Evolutionary conservation across 2,888 invertebrate species (phyloP), one percentile per base, ranked within the genome.

Genomic region (Amphipoea oculea): DNA sequence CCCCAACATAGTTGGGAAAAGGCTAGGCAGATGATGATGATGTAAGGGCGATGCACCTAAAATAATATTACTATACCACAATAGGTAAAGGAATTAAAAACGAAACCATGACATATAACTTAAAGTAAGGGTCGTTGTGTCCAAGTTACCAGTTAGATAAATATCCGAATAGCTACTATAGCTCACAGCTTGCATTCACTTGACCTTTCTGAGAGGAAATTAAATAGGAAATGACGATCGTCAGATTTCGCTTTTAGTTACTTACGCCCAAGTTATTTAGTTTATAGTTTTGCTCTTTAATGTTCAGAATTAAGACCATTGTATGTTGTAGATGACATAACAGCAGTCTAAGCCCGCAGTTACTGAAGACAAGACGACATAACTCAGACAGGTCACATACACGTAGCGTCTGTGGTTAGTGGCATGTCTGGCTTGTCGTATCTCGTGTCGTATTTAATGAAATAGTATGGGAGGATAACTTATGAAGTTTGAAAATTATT

Each of bases 381-480:
- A 57, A 79, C 40, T 84, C 62, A 79, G 70, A 60, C 60, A 62
- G 20, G 84, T 67, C 66, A 67, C 45, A 40, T 54, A 54, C 67
- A 79, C 36, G 79, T 42, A 29, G 29, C 23, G 45, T 51, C 29
- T 63, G 80, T 71, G 62, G 54, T 4, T 57, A 62, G 79, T 48
- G 70, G 60, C 11, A 5, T 67, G 40, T 78, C 4, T 69, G 40
- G 4, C 60, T 54, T 67, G 20, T 67, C 20, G 40, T 69, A 51
- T 73, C 36, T 36, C 63, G 12, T 45, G 36, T 45, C 36, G 17
- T 42, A 14, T 79, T 36, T 62, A 62, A 36, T 67, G 12, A 60
- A 60, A 67, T 62, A 54, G 42, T 51, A 42, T 6, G 9, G 14
- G 9, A 12, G 42, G 3, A 51, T 62, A 9, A 54, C 20, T 70